Evolutionary conservation across 2,113 vertebrate genomes (phyloP).

Genomic region (Sphyrna mokarran): DNA sequence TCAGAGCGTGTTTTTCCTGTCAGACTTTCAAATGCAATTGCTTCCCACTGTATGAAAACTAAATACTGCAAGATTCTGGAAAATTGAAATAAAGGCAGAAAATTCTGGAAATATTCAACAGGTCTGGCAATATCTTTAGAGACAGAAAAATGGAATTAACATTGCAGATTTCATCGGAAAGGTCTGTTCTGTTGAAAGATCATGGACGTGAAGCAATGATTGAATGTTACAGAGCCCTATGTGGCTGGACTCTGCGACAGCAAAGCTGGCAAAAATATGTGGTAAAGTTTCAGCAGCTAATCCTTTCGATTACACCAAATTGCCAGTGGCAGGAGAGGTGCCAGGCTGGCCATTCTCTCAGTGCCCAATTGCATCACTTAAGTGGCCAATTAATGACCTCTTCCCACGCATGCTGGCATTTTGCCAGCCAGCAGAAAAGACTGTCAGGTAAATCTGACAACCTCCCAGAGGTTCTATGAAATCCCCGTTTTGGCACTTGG

Average conservation of each 20-base stretch:
- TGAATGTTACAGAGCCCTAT: not conserved
- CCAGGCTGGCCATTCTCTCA: no score
- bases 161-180: not conserved
- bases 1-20: not conserved
- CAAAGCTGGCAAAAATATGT: not conserved
- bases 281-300: not conserved
- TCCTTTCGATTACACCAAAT: not conserved
- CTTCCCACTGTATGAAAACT: not conserved
- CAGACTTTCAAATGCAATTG: not conserved
- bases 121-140: not conserved
- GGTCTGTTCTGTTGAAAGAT: not conserved
- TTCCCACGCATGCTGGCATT: not conserved
- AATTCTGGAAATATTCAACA: not conserved
- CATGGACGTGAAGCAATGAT: not conserved
- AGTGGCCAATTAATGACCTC: not conserved
- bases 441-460: not conserved
- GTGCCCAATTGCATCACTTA: not conserved
- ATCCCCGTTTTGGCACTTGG: not conserved
- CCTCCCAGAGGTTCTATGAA: not conserved
- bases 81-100: not conserved
- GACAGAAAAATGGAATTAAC: not conserved
- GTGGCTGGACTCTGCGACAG: not conserved
- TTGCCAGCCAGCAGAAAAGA: not conserved
- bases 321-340: not conserved
- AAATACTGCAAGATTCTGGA: not conserved